phyloP scores from a whole-genome alignment of 1,140 invertebrate species.

The Drosophila kurseongensis region DNA sequence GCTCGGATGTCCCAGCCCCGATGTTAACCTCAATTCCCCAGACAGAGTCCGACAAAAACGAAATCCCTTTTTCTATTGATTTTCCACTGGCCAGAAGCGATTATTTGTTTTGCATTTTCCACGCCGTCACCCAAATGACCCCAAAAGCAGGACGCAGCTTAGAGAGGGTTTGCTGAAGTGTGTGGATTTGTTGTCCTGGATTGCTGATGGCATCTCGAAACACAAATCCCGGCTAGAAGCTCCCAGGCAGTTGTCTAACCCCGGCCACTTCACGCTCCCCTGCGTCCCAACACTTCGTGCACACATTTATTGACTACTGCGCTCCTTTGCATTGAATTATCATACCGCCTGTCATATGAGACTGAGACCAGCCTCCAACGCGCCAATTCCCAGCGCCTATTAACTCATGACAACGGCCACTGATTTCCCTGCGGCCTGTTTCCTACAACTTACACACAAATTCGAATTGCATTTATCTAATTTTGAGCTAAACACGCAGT shows the following conservation, averaged over 20 bases:
- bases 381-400: constrained; percentile 70
- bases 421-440: constrained; percentile 70
- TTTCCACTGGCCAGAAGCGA: constrained; percentile 47
- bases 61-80: constrained; percentile 56
- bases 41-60: constrained; percentile 29
- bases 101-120: constrained; percentile 67
- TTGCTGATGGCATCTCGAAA: constrained; percentile 15
- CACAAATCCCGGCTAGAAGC: constrained; percentile 15
- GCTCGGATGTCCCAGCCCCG: neutral
- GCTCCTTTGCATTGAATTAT: constrained; percentile 63
- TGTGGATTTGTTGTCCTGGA: neutral
- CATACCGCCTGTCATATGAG: constrained; percentile 25
- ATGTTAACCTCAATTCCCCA: constrained; percentile 52
- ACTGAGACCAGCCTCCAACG: neutral
- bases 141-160: constrained; percentile 36
- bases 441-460: constrained; percentile 68
- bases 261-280: constrained; percentile 35
- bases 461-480: constrained; percentile 80
- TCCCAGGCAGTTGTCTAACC: neutral
- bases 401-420: constrained; percentile 73
- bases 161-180: no score
- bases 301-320: constrained; percentile 52
- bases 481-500: constrained; percentile 63
- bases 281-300: constrained; percentile 40
- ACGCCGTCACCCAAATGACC: constrained; percentile 59